phyloP scores from a whole-genome alignment of 2,888 invertebrate species.

The Tryphoninae sp. region DNA sequence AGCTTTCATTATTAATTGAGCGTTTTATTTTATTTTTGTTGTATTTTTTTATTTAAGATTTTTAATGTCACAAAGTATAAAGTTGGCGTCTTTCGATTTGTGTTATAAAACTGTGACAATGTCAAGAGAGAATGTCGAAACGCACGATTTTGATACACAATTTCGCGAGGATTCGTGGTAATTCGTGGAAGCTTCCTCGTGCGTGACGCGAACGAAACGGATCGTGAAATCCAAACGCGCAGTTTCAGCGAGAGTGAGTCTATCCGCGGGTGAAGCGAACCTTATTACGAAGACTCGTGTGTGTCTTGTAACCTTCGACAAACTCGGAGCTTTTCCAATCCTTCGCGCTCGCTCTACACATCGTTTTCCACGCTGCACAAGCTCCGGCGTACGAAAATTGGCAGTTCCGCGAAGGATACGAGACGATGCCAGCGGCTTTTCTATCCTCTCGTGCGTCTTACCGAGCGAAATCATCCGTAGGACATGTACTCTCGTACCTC shows the following conservation, averaged over 20 bases:
- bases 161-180: conserved; percentile 52
- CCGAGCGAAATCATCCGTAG: conserved; percentile 2
- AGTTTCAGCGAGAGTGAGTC: conserved; percentile 13
- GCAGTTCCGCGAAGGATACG: conserved; percentile 51
- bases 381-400: conserved; percentile 58
- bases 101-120: not conserved
- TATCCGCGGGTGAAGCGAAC: conserved; percentile 42
- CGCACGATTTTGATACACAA: conserved; percentile 6
- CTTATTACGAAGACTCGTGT: conserved; percentile 51
- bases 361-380: conserved; percentile 30
- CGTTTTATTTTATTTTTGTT: too few relatives aligned
- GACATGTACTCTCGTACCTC: conserved; percentile 2
- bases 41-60: not conserved
- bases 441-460: conserved; percentile 40
- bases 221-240: conserved; percentile 63
- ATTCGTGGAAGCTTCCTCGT: conserved; percentile 58
- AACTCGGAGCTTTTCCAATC: conserved; percentile 49
- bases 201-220: conserved; percentile 65
- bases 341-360: not conserved
- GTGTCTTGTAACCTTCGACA: conserved; percentile 57
- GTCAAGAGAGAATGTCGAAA: not conserved
- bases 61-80: not conserved
- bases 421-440: conserved; percentile 47
- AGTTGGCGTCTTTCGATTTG: not conserved
- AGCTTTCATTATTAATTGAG: too few relatives aligned